Evolutionary conservation across 2,888 invertebrate genomes (phyloP), one percentile per base, ranked within the genome.

Genomic region (Drosophila conformis): DNA sequence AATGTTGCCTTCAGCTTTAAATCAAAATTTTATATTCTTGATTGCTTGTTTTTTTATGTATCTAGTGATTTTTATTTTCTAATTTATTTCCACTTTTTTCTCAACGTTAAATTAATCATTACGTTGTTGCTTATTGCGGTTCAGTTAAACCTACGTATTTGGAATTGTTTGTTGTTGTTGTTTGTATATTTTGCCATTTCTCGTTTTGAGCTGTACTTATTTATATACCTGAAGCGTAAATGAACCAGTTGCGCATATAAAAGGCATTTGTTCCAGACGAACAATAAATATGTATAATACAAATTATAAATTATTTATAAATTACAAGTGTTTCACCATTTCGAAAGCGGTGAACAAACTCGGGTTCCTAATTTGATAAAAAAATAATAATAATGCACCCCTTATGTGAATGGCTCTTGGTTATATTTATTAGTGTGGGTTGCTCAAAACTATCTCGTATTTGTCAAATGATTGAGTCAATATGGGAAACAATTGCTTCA

Each of bases 191-290:
- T 82, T 59, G 53, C 67, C 58, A 42, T 63, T 78, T 62, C 52
- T 64, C n/a, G 61, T 71, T 61, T 57, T 33, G 53, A 36, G 29
- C 15, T 56, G 42, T 42, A 48, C n/a, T 62, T 46, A 48, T 64
- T 35, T 36, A 46, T 46, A 51, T 54, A 61, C 53, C 52, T 63
- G 21, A 68, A 48, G 8, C 33, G 57, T 35, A 35, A 54, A 68
- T 78, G 49, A 56, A 60, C 11, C 62, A n/a, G 64, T 72, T 67
- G 18, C 33, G 57, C 51, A 62, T 76, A 27, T 78, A 63, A 78
- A 76, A 54, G 38, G 48, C 56, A 76, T 51, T 65, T 57, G 35
- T 51, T 65, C 52, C 51, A 64, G 53, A 21, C 27, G 73, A 31
- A 40, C 57, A 53, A 48, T 52, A 62, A 52, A 40, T 36, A 40